Base-by-base conservation (phyloP, 2,113 vertebrate genomes). In the Pelecanoides urinatrix region DNA sequence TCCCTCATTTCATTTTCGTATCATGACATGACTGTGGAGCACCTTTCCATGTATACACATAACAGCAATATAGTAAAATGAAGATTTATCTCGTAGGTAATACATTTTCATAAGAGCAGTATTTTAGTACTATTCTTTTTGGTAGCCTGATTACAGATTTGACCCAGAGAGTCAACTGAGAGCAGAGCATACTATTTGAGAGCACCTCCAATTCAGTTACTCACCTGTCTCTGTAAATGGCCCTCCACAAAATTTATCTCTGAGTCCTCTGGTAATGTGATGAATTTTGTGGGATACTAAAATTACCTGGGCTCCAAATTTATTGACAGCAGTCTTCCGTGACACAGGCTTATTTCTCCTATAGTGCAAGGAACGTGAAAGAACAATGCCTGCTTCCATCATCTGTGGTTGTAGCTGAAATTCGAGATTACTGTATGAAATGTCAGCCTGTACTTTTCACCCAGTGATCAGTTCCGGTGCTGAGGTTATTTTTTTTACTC, bases 331-430 rank as follows among this genome's bases (percentile, higher is more conserved):
- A 86, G 20, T 87, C 59, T 92, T 93, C 59, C 53, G 92, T 77
- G 86, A 72, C 78, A 65, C 26, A 94, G 67, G 66, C 36, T 56
- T 38, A 47, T 86, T 83, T 97, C 63, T 84, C 13, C 22, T 40
- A 72, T 58, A 68, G 32, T 42, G 44, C 62, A 89, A 94, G 38
- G n/a, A 58, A 4, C 1, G 1, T 73, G 25, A n/a, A 85, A 90
- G 58, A 83, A 71, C 1, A 2, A 38, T 91, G 73, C 53, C 59
- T 91, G 94, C 86, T 94, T 85, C 74, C 71, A 94, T 58, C 68
- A 88, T 86, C n/a, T 86, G 47, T 58, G 84, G 34, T 86, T 11
- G 66, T 71, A 78, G 61, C 52, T 95, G 74, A 95, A 96, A 94
- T 36, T 6, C 85, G 50, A 67, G 84, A 81, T 76, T 76, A 38